Base-by-base conservation (phyloP, 2,113 vertebrate species). In the Chelonoidis abingdonii region DNA sequence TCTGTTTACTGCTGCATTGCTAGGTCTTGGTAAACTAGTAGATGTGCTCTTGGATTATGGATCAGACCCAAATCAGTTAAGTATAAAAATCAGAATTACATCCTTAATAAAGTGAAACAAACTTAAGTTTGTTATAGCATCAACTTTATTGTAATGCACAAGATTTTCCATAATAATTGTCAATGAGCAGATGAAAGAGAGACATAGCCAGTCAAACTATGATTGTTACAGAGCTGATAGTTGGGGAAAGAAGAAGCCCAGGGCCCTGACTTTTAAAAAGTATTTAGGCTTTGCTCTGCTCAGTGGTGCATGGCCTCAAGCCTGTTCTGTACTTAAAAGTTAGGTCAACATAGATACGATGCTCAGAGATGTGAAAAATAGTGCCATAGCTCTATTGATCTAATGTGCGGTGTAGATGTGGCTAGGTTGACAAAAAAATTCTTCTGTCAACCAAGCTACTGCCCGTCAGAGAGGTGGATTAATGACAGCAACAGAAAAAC, bases 41-140 rank as follows among this genome's bases (percentile, higher is more conserved):
- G 97, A 98, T 84, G 86, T 99, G 59, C 98, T 99, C 38, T 97
- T 99, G 95, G 97, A 98, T 75, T 98, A 98, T 27, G 98, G 98
- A 80, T 98, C 99, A 0, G 97, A 99, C 31, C 98, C 98, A 90
- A 99, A 99, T 94, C 98, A 99, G 99, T 99, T 97, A 97, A 99
- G 99, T 98, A 52, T 8, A 52, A 54, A 75, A 24, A 0, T 2
- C 3, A 3, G 0, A 13, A 11, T 6, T 11, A 22, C 19, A 35
- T 75, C 50, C 50, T 62, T 8, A 62, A 27, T 62, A 5, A 41
- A 52, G 19, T 1, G 5, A 27, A 85, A 69, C 6, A 0, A 25
- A 1, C n/a, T 72, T 49, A 35, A 31, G 47, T 2, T 29, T 75
- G 1, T 3, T 5, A 3, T n/a, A 44, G 8, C 38, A 47, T 41